A percentile compares a stretch with the other conserved stretches of the same genome.
These are phyloP conservation scores for Hydrolagus affinis DNA, from an alignment of 2,113 vertebrate species.

Conservation along the genomic window DNA sequence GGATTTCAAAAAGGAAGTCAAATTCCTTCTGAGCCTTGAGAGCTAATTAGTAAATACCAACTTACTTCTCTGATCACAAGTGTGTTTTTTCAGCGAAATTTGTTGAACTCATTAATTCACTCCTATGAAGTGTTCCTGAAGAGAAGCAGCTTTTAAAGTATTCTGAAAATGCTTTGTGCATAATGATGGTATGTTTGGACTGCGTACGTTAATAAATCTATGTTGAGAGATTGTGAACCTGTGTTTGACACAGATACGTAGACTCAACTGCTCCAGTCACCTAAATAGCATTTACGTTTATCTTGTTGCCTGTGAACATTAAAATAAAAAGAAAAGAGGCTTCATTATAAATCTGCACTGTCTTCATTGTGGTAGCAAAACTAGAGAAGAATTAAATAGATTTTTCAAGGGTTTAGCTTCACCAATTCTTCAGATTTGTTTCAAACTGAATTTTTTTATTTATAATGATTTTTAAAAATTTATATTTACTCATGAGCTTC, in stretches of 20 bases:
- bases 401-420: neutral
- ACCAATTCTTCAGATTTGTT: neutral
- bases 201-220: conserved; percentile 74
- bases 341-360: neutral
- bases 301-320: neutral
- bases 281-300: neutral
- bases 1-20: conserved; percentile 63
- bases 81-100: conserved; percentile 52
- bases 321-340: neutral
- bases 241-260: conserved; percentile 64
- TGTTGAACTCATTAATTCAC: conserved; percentile 75
- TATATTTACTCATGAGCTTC: neutral
- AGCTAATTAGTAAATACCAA: conserved; percentile 77
- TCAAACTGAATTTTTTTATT: neutral
- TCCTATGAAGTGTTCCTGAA: conserved; percentile 75
- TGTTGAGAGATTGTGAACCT: conserved; percentile 54
- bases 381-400: neutral
- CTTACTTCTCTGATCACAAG: conserved; percentile 52
- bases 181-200: conserved; percentile 86
- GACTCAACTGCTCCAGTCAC: neutral
- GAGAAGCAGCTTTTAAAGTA: conserved; percentile 71
- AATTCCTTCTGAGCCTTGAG: conserved; percentile 61
- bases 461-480: conserved; percentile 13
- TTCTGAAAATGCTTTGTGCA: conserved; percentile 77
- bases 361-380: neutral